These are phyloP conservation scores for Campylomormyrus tamandua DNA, from an alignment of 2,113 vertebrate genomes.

Conservation along the genomic window DNA sequence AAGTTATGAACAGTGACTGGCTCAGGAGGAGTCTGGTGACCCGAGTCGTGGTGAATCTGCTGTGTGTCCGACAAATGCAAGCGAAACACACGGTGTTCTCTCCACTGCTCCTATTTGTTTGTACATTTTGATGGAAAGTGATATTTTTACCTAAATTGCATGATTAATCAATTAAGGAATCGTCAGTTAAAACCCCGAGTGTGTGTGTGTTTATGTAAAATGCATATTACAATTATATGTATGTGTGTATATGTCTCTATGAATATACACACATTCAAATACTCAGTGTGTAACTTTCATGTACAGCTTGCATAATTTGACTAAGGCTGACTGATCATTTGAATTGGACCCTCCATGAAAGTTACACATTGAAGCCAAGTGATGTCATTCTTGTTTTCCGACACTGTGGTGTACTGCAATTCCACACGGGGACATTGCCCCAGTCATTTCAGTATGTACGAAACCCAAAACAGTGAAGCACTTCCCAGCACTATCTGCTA, in stretches of 20 bases:
- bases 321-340: neutral
- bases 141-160: neutral
- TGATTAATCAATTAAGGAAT: conserved; percentile 9
- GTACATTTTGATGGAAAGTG: neutral
- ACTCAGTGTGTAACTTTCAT: conserved; percentile 9
- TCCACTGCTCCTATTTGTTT: neutral
- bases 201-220: conserved; percentile 7
- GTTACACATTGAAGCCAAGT: neutral
- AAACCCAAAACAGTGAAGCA: neutral
- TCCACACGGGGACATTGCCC: neutral
- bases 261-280: conserved; percentile 3
- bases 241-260: neutral
- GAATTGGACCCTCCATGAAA: neutral
- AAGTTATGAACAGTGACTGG: neutral
- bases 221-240: neutral
- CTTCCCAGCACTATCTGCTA: neutral
- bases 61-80: neutral
- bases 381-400: neutral
- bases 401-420: neutral
- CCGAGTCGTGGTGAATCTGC: neutral
- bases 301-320: neutral
- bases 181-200: conserved; percentile 5
- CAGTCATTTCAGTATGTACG: neutral
- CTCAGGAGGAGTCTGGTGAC: neutral
- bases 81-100: neutral